Evolutionary conservation across 1,140 invertebrate species (phyloP), one percentile per base, ranked within the genome.

Genomic region (Lepidurus packardi): DNA sequence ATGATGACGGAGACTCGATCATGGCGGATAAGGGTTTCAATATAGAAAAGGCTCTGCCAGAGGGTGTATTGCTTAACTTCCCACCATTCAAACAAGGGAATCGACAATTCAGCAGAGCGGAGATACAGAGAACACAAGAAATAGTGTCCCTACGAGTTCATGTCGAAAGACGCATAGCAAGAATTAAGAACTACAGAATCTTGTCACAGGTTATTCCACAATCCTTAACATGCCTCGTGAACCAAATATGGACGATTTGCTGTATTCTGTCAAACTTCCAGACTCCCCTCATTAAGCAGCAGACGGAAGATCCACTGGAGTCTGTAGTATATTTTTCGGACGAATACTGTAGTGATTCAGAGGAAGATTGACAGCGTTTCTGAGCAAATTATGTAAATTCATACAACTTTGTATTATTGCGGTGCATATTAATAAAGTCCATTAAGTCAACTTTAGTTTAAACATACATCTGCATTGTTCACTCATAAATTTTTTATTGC

Each of bases 1-100:
- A 25, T 41, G 24, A 76, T 3, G 41, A 76, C 16, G 75, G 75
- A 76, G 75, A 76, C 3, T 25, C 41, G n/a, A 76, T 5, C 24
- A 76, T 76, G 75, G 75, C 21, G n/a, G 75, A 76, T 21, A 76
- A 76, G 41, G 75, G 75, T 7, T 76, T 76, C 75, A 42, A 76
- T 41, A 76, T 76, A 7, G 21, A 24, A 44, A 42, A 76, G 75
- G 42, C 42, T 41, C 1, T 76, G 75, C 75, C 75, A 76, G 1
- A 24, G 16, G 75, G 75, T 43, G 75, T 76, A 44, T 76, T 41
- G 16, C 75, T 76, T 7, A 76, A 76, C 41, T 3, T 45, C 2
- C 75, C 75, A 21, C 75, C 75, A 21, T 76, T 76, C 44, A 76
- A 76, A 44, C 21, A 43, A 76, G 41, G 7, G n/a, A 44, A 76